A percentile compares a stretch with the other conserved stretches of the same genome.
Evolutionary conservation across 2,888 invertebrate species (phyloP).

Genomic region (Sinelater perroti): DNA sequence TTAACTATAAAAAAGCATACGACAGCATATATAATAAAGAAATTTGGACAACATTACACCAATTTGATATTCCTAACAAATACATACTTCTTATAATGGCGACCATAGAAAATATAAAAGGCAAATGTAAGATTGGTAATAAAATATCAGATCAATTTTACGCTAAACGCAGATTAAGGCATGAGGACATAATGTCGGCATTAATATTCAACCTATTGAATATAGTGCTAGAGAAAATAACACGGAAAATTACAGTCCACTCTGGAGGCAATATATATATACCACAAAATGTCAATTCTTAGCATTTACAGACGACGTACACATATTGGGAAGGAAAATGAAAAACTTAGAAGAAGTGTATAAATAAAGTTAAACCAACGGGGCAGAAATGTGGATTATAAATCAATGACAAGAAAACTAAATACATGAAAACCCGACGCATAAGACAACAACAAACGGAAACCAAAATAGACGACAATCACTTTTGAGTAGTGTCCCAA

Average conservation of each 20-base stretch:
- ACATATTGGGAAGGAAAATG: too few species aligned
- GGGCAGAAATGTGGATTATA: too few species aligned
- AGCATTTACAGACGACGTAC: neutral
- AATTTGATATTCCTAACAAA: too few species aligned
- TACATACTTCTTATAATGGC: too few species aligned
- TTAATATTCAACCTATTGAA: constrained; percentile 7
- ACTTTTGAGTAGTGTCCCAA: neutral
- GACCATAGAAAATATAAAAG: too few species aligned
- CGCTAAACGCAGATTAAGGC: neutral
- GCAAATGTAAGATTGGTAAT: too few species aligned
- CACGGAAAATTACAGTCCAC: neutral
- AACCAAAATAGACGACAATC: too few species aligned
- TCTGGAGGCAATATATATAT: neutral
- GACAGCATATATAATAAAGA: too few species aligned
- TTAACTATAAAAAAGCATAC: too few species aligned
- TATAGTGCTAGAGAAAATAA: neutral
- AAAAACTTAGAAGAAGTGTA: neutral
- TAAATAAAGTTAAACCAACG: too few species aligned
- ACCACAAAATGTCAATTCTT: neutral
- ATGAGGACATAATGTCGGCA: neutral
- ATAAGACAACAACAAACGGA: neutral
- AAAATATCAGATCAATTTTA: neutral
- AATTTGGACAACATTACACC: too few species aligned
- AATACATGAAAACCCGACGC: neutral
- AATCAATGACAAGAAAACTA: too few species aligned